phyloP scores from a whole-genome alignment of 2,113 vertebrate genomes.

The Amblyornis subalaris region DNA sequence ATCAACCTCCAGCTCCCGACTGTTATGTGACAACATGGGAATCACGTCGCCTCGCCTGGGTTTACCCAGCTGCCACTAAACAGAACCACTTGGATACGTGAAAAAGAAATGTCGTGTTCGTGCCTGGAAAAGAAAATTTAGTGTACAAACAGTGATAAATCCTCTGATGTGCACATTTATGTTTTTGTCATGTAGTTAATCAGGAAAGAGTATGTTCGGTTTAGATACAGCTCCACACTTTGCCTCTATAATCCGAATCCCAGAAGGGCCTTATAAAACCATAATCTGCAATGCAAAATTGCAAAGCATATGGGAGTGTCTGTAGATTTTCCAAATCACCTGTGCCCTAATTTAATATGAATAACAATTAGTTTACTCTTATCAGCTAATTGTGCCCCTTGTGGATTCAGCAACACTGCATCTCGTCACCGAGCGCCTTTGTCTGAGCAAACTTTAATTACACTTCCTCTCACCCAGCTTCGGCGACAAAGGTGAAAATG shows the following conservation, averaged over 20 bases:
- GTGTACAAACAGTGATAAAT: conserved; percentile 48
- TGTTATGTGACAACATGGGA: neutral
- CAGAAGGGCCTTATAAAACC: conserved; percentile 58
- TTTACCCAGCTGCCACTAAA: neutral
- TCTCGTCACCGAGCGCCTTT: conserved; percentile 33
- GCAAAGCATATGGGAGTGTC: conserved; percentile 67
- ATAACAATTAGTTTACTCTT: conserved; percentile 74
- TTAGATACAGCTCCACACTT: conserved; percentile 29
- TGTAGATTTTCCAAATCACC: conserved; percentile 73
- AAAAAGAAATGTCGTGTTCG: neutral
- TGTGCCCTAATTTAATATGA: conserved; percentile 76
- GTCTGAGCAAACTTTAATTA: conserved; percentile 61
- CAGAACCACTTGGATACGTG: neutral
- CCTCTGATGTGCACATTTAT: conserved; percentile 57
- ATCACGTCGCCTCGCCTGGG: neutral
- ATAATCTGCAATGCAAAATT: conserved; percentile 66
- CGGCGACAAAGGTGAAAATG: neutral
- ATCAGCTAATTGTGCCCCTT: conserved; percentile 71
- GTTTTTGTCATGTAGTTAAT: conserved; percentile 70
- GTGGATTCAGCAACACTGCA: conserved; percentile 53
- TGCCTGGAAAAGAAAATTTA: neutral
- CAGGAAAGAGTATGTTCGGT: conserved; percentile 32
- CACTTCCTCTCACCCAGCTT: neutral
- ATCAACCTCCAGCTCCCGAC: neutral
- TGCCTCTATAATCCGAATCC: conserved; percentile 51